These are phyloP conservation scores for Parotia lawesii DNA, from an alignment of 2,113 vertebrate species.

Conservation along the genomic window DNA sequence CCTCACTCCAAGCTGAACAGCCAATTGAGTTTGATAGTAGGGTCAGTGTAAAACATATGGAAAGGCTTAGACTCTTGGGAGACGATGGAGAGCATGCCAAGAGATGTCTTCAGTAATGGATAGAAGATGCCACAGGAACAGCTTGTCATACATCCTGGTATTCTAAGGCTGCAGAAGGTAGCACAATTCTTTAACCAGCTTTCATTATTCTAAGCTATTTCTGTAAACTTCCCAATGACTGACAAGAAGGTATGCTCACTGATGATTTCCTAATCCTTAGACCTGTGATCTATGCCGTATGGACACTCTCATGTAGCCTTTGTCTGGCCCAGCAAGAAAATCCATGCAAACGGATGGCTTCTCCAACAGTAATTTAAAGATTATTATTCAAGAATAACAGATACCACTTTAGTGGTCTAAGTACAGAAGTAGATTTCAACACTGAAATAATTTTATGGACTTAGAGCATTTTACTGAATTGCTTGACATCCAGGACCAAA, in stretches of 20 bases:
- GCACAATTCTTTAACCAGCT: background rate
- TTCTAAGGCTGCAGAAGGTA: background rate
- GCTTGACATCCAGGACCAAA: background rate
- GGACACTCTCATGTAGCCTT: rapidly evolving
- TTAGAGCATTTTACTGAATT: background rate
- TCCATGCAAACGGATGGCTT: background rate
- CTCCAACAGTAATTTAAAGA: background rate
- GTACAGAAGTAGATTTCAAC: background rate
- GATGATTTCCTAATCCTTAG: background rate
- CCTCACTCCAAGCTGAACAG: background rate
- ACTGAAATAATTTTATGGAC: background rate
- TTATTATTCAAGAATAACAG: background rate
- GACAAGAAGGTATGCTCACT: background rate
- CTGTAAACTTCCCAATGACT: background rate
- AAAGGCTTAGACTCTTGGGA: background rate
- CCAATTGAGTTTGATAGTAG: background rate
- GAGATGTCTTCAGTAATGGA: background rate
- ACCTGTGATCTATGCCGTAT: background rate
- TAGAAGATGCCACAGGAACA: background rate
- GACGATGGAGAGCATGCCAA: background rate
- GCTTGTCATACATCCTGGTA: background rate
- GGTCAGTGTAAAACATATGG: background rate
- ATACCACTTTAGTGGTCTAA: background rate
- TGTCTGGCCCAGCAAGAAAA: background rate
- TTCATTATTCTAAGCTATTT: background rate